Conservation (phyloP, 2,888 invertebrate genomes). For the Ornithoptera priamus region DNA sequence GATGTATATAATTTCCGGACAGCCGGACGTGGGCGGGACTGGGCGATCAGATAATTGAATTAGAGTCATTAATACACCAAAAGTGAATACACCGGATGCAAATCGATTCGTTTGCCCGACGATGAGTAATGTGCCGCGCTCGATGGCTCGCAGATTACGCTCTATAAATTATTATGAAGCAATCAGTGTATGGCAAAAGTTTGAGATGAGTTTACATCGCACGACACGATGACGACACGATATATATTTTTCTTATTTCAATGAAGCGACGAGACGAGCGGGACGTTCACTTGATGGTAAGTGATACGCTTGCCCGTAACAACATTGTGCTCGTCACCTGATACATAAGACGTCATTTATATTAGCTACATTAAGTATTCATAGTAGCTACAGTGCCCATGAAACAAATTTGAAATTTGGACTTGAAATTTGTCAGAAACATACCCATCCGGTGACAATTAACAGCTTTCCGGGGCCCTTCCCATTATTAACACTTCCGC, state of each 20-base stretch:
- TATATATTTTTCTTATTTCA: neutral
- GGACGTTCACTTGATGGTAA: too few relatives aligned
- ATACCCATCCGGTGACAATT: too few relatives aligned
- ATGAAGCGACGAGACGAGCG: too few relatives aligned
- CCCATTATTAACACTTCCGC: too few relatives aligned
- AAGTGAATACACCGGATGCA: conserved; percentile 44
- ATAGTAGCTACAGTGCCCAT: too few relatives aligned
- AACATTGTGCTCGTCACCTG: too few relatives aligned
- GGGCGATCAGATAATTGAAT: conserved; percentile 21
- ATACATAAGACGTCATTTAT: too few relatives aligned
- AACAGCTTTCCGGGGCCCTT: too few relatives aligned
- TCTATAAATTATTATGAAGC: conserved; percentile 78
- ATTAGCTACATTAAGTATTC: too few relatives aligned
- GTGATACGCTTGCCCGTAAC: too few relatives aligned
- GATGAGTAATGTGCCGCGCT: conserved; percentile 70
- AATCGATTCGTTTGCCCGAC: conserved; percentile 49
- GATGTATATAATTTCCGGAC: neutral
- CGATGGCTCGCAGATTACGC: conserved; percentile 68
- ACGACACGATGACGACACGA: conserved; percentile 43
- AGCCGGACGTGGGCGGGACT: conserved; percentile 4
- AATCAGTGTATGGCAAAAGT: conserved; percentile 75
- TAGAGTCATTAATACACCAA: conserved; percentile 29
- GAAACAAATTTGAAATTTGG: too few relatives aligned
- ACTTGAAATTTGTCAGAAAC: too few relatives aligned
- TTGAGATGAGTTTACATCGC: conserved; percentile 42